These are phyloP conservation scores for Sardinella longiceps DNA, from an alignment of 2,797 vertebrate species.

Conservation along the genomic window DNA sequence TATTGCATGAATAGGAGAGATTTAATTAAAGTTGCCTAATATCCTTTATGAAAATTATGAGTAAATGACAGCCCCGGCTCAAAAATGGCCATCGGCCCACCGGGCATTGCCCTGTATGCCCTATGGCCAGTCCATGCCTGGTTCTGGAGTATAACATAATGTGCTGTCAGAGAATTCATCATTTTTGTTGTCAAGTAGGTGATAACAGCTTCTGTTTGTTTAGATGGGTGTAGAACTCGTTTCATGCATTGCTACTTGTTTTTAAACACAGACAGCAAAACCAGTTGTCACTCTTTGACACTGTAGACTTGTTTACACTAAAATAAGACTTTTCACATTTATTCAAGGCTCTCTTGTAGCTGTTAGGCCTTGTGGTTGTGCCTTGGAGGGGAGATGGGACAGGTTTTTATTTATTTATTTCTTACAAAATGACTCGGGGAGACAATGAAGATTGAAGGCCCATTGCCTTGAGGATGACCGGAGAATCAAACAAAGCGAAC, in stretches of 20 bases:
- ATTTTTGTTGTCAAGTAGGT: background rate
- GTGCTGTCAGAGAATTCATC: background rate
- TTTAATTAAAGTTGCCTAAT: too few relatives aligned
- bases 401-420: background rate
- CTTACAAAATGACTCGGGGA: slow-evolving; percentile 52
- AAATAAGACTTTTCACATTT: slow-evolving; percentile 6
- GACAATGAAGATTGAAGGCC: slow-evolving; percentile 49
- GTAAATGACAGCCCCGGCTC: too few relatives aligned
- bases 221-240: background rate
- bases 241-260: background rate
- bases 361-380: slow-evolving; percentile 45
- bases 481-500: background rate
- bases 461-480: slow-evolving; percentile 42
- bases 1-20: too few relatives aligned
- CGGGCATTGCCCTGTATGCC: too few relatives aligned
- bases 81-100: too few relatives aligned
- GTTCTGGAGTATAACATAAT: background rate
- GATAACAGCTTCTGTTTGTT: background rate
- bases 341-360: slow-evolving; percentile 9
- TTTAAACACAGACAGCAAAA: background rate
- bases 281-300: slow-evolving; percentile 60
- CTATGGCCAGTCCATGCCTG: too few relatives aligned
- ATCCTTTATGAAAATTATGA: too few relatives aligned
- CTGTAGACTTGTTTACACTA: slow-evolving; percentile 60
- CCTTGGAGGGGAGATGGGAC: slow-evolving; percentile 48